Conservation (phyloP, 2,888 invertebrate species). For the Callosobruchus maculatus region DNA sequence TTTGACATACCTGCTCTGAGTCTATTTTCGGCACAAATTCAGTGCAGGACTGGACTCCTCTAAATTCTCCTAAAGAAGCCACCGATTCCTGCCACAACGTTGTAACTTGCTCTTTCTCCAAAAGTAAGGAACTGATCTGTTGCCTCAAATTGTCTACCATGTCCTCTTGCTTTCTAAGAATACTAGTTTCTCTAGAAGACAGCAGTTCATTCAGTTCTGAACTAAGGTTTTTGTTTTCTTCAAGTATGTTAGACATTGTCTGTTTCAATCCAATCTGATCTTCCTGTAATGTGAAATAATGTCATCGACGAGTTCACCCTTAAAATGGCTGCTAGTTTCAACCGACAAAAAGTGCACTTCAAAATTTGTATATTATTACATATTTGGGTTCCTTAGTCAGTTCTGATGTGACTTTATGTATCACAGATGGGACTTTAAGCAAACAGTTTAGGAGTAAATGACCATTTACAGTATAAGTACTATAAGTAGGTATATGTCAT, state of each 20-base stretch:
- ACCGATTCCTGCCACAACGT: slow-evolving; percentile 66
- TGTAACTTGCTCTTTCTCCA: slow-evolving; percentile 65
- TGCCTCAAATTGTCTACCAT: slow-evolving; percentile 31
- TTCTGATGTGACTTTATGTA: too few relatives aligned
- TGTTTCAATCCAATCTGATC: slow-evolving; percentile 28
- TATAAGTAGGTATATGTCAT: too few relatives aligned
- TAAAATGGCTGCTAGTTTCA: too few relatives aligned
- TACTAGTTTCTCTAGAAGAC: slow-evolving; percentile 5
- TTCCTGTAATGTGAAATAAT: slow-evolving; percentile 11
- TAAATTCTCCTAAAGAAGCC: slow-evolving; percentile 64
- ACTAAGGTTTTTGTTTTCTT: slow-evolving; percentile 30
- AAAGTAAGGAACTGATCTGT: slow-evolving; percentile 26
- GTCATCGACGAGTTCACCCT: background rate
- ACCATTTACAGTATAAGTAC: too few relatives aligned
- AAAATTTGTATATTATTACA: too few relatives aligned
- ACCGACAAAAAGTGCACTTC: too few relatives aligned
- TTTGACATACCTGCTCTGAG: slow-evolving; percentile 29
- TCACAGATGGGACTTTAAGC: too few relatives aligned
- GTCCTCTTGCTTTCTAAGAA: slow-evolving; percentile 16
- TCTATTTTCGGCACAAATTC: slow-evolving; percentile 38
- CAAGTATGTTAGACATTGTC: slow-evolving; percentile 22
- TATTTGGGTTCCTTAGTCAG: too few relatives aligned
- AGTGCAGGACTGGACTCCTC: slow-evolving; percentile 48
- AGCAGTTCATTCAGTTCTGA: slow-evolving; percentile 17
- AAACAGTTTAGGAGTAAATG: too few relatives aligned